These are phyloP conservation scores for Cyaniris semiargus DNA, from an alignment of 2,888 invertebrate species.

Conservation along the genomic window DNA sequence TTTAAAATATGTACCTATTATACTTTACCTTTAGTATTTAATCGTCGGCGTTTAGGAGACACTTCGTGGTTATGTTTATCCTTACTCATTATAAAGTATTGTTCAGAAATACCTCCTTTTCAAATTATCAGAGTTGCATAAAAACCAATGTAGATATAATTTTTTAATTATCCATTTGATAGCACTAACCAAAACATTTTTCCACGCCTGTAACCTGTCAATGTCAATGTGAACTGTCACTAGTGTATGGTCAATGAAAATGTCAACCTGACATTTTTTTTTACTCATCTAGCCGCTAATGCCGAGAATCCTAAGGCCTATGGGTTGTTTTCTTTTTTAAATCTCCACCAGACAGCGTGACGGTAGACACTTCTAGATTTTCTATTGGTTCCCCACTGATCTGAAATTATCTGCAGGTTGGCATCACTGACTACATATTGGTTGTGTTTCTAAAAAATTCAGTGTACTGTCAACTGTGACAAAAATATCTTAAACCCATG, in stretches of 20 bases:
- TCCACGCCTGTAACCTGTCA: constrained; percentile 11
- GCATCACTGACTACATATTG: too few species aligned
- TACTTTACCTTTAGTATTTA: constrained; percentile 1
- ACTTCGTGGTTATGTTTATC: constrained; percentile 21
- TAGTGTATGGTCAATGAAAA: not conserved
- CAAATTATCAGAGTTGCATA: not conserved
- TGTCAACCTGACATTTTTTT: too few species aligned
- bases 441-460: too few species aligned
- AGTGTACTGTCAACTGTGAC: too few species aligned
- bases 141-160: not conserved
- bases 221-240: not conserved
- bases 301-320: too few species aligned
- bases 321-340: too few species aligned
- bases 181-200: not conserved
- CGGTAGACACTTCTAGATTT: too few species aligned
- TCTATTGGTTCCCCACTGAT: too few species aligned
- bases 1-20: not conserved
- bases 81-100: constrained; percentile 12
- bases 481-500: too few species aligned
- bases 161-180: not conserved
- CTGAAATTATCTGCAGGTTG: too few species aligned
- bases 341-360: too few species aligned
- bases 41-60: constrained; percentile 6
- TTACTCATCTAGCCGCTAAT: too few species aligned
- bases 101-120: not conserved